Evolutionary conservation across 2,888 invertebrate species (phyloP), one percentile per base, ranked within the genome.

Genomic region (Colletes collaris): DNA sequence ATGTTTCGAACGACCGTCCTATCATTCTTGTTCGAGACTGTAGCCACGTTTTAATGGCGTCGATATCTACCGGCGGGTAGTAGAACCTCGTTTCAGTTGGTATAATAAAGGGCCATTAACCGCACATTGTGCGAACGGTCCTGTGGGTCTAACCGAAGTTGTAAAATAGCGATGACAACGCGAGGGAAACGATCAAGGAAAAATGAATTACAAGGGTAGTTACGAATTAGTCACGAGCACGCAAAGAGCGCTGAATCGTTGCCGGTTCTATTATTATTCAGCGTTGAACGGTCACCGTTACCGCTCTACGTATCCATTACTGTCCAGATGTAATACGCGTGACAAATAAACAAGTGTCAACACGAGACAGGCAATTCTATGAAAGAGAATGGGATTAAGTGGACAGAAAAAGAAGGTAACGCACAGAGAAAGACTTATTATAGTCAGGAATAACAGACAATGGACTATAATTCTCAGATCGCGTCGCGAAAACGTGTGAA

Each of bases 321-420:
- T 71, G 78, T 71, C 78, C 69, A 7, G 59, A 52, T 58, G 63
- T 77, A 77, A 77, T 64, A 50, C 53, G 55, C 76, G 69, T 68
- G 70, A 70, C 72, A 79, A 83, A 82, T 71, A 80, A 77, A 83
- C 76, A 80, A 76, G 59, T 65, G 82, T 74, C 78, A 75, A 76
- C 63, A 52, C 53, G 44, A 27, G 46, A 49, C 46, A 60, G 67
- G 11, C 55, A 49, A 67, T 71, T 65, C 55, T n/a, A 10, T 11
- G 64, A 65, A 63, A 64, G 63, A 70, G 59, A 72, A 60, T 64
- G 69, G 35, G 69, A 75, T 44, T 56, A 40, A 60, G 52, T 59
- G 68, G 64, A 59, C 68, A 4, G 58, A 4, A 52, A 78, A 64
- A 73, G 68, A 70, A 77, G 58, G 58, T 55, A 46, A 66, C 66